Base-by-base conservation (phyloP, 1,140 invertebrate species). In the Mesaphorura yosii region DNA sequence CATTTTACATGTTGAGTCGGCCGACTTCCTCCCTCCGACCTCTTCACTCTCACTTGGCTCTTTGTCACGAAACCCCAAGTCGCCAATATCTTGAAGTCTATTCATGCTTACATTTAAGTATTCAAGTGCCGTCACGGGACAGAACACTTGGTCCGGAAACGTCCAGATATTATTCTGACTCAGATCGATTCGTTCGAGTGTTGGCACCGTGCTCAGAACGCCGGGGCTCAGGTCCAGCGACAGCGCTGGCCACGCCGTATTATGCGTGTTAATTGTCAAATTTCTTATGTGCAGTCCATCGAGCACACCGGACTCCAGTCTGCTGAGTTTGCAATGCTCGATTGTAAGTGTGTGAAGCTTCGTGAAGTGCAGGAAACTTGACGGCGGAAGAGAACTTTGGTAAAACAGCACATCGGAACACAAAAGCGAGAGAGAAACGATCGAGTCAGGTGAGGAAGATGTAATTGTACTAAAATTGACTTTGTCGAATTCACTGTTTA, bases 101-200 rank as follows among this genome's bases (percentile, higher is more conserved):
- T 94, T 93, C 64, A 80, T 78, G 38, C 87, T 88, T 37, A 88
- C 78, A 65, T 88, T 88, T 45, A 88, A 69, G 45, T 74, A 76
- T 26, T 85, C 77, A 52, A 90, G 72, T 64, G 83, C 86, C 1
- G 76, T 78, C 48, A 91, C 68, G 0, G 83, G 77, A 66, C 88
- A 92, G 66, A 92, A 89, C 17, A 88, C 72, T 53, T 81, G 81
- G 59, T 84, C 81, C 1, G 88, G 86, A 65, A 93, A 78, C 17
- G 83, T 82, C 80, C 83, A 86, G 58, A 93, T 84, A 66, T 88
- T 88, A 67, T 91, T 91, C 60, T 78, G 80, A 63, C 85, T 87
- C 27, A 94, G 69, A 68, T 93, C 88, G 46, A 93, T 73, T 56
- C 81, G 77, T 70, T 88, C 83, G 64, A 88, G 71, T 65, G 84